These are phyloP conservation scores for Hesperophylax magnus DNA, from an alignment of 1,140 invertebrate genomes.

Conservation along the genomic window DNA sequence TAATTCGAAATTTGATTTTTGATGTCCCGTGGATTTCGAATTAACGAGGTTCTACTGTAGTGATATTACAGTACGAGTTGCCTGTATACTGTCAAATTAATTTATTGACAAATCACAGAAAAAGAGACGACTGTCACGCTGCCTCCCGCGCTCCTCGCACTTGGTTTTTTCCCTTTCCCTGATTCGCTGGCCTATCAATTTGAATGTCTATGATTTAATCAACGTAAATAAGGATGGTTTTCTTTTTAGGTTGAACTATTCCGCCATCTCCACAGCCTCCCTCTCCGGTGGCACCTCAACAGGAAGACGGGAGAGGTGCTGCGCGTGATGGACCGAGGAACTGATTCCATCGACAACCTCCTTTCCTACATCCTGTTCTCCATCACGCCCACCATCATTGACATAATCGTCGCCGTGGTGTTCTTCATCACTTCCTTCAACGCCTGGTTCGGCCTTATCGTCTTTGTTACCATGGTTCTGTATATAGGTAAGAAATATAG, in stretches of 20 bases:
- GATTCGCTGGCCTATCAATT: too few relatives aligned
- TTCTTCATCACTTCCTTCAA: slow-evolving; percentile 93
- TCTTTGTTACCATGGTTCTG: slow-evolving; percentile 91
- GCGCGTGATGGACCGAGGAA: slow-evolving; percentile 95
- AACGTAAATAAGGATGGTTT: not conserved
- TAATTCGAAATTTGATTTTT: too few relatives aligned
- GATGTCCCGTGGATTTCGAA: too few relatives aligned
- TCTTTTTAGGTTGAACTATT: slow-evolving; percentile 80
- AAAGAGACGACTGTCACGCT: too few relatives aligned
- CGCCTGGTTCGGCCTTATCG: slow-evolving; percentile 94
- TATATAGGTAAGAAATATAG: slow-evolving; percentile 84
- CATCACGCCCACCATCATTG: slow-evolving; percentile 92
- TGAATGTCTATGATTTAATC: too few relatives aligned
- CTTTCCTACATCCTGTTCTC: slow-evolving; percentile 91
- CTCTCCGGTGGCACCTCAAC: slow-evolving; percentile 91
- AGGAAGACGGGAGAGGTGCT: slow-evolving; percentile 97
- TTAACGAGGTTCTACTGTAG: too few relatives aligned
- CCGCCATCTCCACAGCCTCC: slow-evolving; percentile 88
- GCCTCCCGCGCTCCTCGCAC: too few relatives aligned
- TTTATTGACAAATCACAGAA: too few relatives aligned
- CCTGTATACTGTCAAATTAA: too few relatives aligned
- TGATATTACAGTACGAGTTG: too few relatives aligned
- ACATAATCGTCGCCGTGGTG: slow-evolving; percentile 93
- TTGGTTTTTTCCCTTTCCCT: too few relatives aligned
- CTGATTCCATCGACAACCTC: slow-evolving; percentile 93